Evolutionary conservation across 2,888 invertebrate species (phyloP).

Genomic region (Philereme transversata): DNA sequence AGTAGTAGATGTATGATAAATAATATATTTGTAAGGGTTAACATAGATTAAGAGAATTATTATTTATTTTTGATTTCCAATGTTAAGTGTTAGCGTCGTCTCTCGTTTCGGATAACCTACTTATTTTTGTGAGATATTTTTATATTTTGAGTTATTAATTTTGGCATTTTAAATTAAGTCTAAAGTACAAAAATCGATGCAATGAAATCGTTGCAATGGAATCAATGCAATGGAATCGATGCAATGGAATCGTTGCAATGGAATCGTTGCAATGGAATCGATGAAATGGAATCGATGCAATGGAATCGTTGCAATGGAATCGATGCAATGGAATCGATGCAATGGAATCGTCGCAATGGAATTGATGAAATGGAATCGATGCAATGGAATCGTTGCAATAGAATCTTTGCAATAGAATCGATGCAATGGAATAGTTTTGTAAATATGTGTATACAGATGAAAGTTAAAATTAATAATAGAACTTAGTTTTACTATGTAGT

Average conservation of each 20-base stretch:
- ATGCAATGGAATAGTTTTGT: constrained; percentile 53
- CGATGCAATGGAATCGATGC: no score
- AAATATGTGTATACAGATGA: constrained; percentile 78
- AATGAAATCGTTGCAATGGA: constrained; percentile 50
- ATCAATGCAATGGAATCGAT: no score
- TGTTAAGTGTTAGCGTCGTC: constrained; percentile 31
- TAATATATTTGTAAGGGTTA: constrained; percentile 39
- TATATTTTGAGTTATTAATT: constrained; percentile 38
- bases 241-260: no score
- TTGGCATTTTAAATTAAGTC: constrained; percentile 38
- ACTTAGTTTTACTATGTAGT: constrained; percentile 41
- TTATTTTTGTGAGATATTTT: constrained; percentile 43
- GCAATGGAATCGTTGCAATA: no score
- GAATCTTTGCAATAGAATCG: constrained; percentile 47
- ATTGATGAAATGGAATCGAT: no score
- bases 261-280: no score
- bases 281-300: no score
- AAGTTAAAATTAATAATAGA: constrained; percentile 62
- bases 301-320: no score
- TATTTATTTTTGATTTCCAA: constrained; percentile 44
- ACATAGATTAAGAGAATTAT: constrained; percentile 38
- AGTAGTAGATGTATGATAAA: constrained; percentile 52
- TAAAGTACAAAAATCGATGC: constrained; percentile 50
- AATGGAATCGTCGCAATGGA: no score
- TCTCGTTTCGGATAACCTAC: constrained; percentile 34